Evolutionary conservation across 1,140 invertebrate genomes (phyloP).

Genomic region (Monochamus saltuarius): DNA sequence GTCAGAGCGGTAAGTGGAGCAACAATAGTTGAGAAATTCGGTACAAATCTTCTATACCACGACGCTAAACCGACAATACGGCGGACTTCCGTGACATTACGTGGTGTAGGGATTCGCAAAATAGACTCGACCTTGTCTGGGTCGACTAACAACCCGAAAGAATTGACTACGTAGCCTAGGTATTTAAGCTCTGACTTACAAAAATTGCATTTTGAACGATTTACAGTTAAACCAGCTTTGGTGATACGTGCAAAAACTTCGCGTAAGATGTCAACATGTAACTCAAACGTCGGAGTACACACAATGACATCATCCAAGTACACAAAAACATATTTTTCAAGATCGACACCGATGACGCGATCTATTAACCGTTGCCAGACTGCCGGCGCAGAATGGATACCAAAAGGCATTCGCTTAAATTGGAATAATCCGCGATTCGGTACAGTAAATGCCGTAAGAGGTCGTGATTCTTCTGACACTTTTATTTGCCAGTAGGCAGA

Average conservation of each 20-base stretch:
- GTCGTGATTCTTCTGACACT: slow-evolving; percentile 41
- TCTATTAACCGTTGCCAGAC: slow-evolving; percentile 28
- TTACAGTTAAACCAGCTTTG: slow-evolving; percentile 29
- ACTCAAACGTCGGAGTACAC: slow-evolving; percentile 32
- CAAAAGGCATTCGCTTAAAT: slow-evolving; percentile 38
- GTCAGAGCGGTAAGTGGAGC: slow-evolving; percentile 29
- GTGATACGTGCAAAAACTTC: slow-evolving; percentile 1
- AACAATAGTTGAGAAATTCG: slow-evolving; percentile 44
- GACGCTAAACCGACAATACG: slow-evolving; percentile 53
- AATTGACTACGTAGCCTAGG: slow-evolving; percentile 46
- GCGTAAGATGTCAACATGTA: background rate
- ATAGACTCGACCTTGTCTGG: slow-evolving; percentile 49
- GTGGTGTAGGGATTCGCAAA: background rate
- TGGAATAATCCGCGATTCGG: slow-evolving; percentile 35
- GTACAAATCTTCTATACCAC: slow-evolving; percentile 52
- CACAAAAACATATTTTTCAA: slow-evolving; percentile 28
- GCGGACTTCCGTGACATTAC: slow-evolving; percentile 39
- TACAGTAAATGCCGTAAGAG: slow-evolving; percentile 52
- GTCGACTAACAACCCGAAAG: slow-evolving; percentile 43
- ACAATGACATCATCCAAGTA: slow-evolving; percentile 48
- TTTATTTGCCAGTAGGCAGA: slow-evolving; percentile 50
- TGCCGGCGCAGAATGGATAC: slow-evolving; percentile 47
- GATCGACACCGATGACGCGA: slow-evolving; percentile 22
- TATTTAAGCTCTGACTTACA: slow-evolving; percentile 39
- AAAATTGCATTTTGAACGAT: slow-evolving; percentile 45